Evolutionary conservation across 2,797 vertebrate genomes (phyloP).

Genomic region (Ibycter americanus): DNA sequence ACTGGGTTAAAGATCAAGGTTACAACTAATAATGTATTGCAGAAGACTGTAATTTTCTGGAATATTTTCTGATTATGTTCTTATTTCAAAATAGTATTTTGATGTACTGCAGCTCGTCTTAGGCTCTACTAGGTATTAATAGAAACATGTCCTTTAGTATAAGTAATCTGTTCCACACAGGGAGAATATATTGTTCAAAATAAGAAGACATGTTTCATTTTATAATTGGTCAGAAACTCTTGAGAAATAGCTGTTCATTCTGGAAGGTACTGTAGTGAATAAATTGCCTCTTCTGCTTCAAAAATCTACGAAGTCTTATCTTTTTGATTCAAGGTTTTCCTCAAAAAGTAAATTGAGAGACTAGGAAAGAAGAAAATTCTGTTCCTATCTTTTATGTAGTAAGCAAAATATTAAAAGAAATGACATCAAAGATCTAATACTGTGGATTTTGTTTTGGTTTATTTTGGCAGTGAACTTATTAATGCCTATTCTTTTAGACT

Average conservation of each 20-base stretch:
- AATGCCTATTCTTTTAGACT: background rate
- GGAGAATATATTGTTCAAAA: conserved; percentile 53
- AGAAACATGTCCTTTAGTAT: conserved; percentile 16
- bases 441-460: conserved; percentile 10
- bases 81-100: conserved; percentile 31
- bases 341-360: conserved; percentile 9
- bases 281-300: conserved; percentile 45
- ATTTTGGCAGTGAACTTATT: conserved; percentile 32
- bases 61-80: conserved; percentile 36
- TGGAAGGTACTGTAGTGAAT: conserved; percentile 36
- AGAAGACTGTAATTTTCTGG: conserved; percentile 1
- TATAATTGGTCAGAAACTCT: conserved; percentile 56
- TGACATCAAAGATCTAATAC: background rate
- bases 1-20: conserved; percentile 13
- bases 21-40: background rate
- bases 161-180: conserved; percentile 33
- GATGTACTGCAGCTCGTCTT: conserved; percentile 9
- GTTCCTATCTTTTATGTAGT: background rate
- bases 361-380: background rate
- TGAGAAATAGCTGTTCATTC: conserved; percentile 54
- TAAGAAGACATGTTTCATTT: conserved; percentile 61
- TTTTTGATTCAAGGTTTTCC: conserved; percentile 45
- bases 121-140: conserved; percentile 15
- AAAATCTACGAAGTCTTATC: conserved; percentile 39
- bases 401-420: conserved; percentile 49